Conservation (phyloP, 2,797 vertebrate species). For the Squalus acanthias region DNA sequence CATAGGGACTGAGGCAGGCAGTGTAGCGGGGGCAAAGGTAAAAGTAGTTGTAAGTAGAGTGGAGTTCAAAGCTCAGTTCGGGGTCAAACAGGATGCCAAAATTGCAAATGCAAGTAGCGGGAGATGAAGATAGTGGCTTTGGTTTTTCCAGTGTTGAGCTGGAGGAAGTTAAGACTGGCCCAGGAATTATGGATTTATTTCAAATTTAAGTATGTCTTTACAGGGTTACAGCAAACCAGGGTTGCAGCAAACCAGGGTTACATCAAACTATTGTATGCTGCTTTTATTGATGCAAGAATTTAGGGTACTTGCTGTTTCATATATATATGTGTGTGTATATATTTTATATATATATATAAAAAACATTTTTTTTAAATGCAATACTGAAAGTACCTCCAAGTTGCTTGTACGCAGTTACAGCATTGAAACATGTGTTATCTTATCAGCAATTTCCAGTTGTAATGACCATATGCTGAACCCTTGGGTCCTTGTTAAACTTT, state of each 20-base stretch:
- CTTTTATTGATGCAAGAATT: neutral
- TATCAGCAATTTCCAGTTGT: slow-evolving; percentile 15
- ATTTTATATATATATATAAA: no score
- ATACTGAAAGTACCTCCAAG: neutral
- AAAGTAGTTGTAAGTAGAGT: neutral
- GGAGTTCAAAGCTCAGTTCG: neutral
- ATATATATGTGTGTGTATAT: neutral
- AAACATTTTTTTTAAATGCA: neutral
- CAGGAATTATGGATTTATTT: neutral
- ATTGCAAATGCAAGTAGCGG: neutral
- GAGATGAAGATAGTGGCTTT: neutral
- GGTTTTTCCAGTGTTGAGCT: neutral
- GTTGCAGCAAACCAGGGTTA: neutral
- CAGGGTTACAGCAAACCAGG: neutral
- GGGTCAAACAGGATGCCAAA: neutral
- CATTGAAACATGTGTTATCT: neutral
- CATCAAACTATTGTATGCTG: neutral
- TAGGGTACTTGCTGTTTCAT: neutral
- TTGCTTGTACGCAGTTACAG: neutral
- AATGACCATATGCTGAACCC: slow-evolving; percentile 21
- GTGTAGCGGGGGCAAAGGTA: neutral
- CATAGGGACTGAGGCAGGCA: neutral
- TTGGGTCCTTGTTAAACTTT: slow-evolving; percentile 1
- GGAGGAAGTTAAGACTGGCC: neutral
- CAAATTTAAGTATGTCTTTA: neutral